A percentile compares a stretch with the other conserved stretches of the same genome.
Conservation (phyloP, 2,797 vertebrate genomes). For the Halcyon badia region DNA sequence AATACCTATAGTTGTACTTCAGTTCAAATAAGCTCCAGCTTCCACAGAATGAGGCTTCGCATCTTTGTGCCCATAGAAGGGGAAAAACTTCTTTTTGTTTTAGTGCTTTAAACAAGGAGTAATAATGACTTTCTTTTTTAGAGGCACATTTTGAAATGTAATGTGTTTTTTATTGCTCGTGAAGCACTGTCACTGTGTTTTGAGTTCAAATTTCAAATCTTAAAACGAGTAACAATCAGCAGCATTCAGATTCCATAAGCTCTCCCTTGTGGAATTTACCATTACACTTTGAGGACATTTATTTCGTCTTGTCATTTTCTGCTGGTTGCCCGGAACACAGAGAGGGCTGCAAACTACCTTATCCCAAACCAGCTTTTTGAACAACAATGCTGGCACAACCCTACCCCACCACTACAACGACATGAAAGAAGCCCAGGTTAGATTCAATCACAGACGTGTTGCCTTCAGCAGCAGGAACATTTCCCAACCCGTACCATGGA, state of each 20-base stretch:
- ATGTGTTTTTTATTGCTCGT: slow-evolving; percentile 10
- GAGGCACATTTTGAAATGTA: slow-evolving; percentile 1
- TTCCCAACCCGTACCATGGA: not conserved
- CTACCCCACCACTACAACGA: accelerated
- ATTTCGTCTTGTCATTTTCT: not conserved
- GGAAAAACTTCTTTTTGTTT: not conserved
- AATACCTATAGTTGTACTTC: not conserved
- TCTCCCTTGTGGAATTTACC: not conserved
- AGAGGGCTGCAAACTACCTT: not conserved
- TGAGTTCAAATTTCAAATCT: slow-evolving; percentile 14
- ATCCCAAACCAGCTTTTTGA: not conserved
- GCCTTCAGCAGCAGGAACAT: not conserved
- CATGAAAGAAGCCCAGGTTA: not conserved
- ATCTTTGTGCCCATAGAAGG: not conserved
- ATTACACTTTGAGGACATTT: not conserved
- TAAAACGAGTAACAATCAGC: not conserved
- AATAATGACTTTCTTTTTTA: not conserved
- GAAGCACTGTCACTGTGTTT: not conserved
- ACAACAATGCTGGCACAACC: accelerated
- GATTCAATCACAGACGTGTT: accelerated
- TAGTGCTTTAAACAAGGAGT: not conserved
- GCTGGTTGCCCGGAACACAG: not conserved
- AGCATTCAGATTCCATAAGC: not conserved
- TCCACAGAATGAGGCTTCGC: not conserved
- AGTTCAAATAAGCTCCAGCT: not conserved